Evolutionary conservation across 2,888 invertebrate genomes (phyloP), one percentile per base, ranked within the genome.

Genomic region (Oligia strigilis): DNA sequence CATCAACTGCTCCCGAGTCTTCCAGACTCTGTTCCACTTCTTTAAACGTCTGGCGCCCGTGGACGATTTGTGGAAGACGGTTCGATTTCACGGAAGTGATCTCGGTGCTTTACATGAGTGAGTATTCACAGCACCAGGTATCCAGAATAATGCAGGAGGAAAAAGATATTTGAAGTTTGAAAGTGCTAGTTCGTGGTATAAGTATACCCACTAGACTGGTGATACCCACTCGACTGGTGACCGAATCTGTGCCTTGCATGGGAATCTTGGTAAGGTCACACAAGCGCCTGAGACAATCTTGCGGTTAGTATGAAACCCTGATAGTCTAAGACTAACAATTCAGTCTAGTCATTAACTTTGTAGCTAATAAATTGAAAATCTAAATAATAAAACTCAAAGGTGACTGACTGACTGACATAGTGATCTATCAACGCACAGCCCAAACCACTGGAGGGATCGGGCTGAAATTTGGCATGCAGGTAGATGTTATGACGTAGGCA

Each of bases 1-100:
- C 52, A 96, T 98, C 6, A 98, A 98, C 93, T 98, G 98, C 92
- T 98, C 98, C 3, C 98, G 98, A 97, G 95, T 98, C 5, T 98
- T 98, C 92, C 98, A 98, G 92, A 97, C 98, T 36, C 97, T 98
- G 62, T 98, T 98, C 92, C 97, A 98, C 81, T 97, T 98, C 73
- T 98, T 98, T 94, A 98, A 98, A 88, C 98, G 98, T 0, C 96
- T 98, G 77, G 96, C 98, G 40, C 98, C 98, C 85, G 97, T 97
- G 11, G 95, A 97, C 74, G 95, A 95, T 29, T 97, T 98, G 97
- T 97, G 97, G 92, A 97, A 98, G 84, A 95, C 93, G n/a, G 95
- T 96, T 5, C 90, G 93, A 85, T 96, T 97, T 87, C 96, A 97
- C 71, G 96, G 96, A 2, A 93, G 95, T 77, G 95, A 96, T 81